phyloP scores from a whole-genome alignment of 2,113 vertebrate species.

The cat (Felis catus) region F.catus_Fca126_mat1.0 CM031417.1:59704501-59705000 shows the following conservation, averaged over 20 bases:
- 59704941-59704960: conserved; percentile 74
- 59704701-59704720: conserved; percentile 32
- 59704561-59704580: conserved; percentile 37
- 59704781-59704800: not conserved
- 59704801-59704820: conserved; percentile 31
- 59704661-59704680: conserved; percentile 72
- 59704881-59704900: not conserved
- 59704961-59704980: conserved; percentile 10
- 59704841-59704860: not conserved
- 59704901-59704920: not conserved
- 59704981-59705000: not conserved
- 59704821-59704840: conserved; percentile 21
- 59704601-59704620: not conserved
- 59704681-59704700: conserved; percentile 40
- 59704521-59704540: conserved; percentile 53
- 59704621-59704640: not conserved
- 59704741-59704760: conserved; percentile 23
- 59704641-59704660: conserved; percentile 75
- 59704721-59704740: conserved; percentile 19
- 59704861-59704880: conserved; percentile 11
- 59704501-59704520: conserved; percentile 67
- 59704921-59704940: conserved; percentile 72
- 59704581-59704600: not conserved
- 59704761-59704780: conserved; percentile 53
- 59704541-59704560: conserved; percentile 49